Evolutionary conservation across 2,113 vertebrate genomes (phyloP), one percentile per base, ranked within the genome.

Genomic region (Perognathus longimembris): DNA sequence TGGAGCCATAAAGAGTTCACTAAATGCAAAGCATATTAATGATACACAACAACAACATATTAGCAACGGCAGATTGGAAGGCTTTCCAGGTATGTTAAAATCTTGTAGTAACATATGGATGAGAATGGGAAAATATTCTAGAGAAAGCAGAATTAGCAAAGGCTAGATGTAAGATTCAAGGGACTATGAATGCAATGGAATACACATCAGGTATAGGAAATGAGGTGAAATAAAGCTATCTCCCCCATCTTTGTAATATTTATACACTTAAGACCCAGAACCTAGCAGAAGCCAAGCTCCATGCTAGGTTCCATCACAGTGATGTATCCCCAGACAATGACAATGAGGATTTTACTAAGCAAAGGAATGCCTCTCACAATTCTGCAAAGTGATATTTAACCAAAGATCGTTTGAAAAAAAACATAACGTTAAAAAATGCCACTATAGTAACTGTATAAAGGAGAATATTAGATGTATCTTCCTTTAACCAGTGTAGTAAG

Each of bases 131-230:
- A 92, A 85, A 40, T 14, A 59, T 34, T 21, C 15, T 40, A 69
- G 45, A 75, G 28, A 32, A 88, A 94, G 80, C 30, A 75, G 32
- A 87, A 82, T 69, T 54, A 63, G 21, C 36, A 82, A 78, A 78
- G 11, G 6, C 50, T 54, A 7, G 36, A 24, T 70, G 30, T 24
- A 59, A 26, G 30, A 36, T 22, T 30, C 38, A 74, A 50, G 0
- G 17, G 40, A 5, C 20, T 26, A 42, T 8, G 45, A 59, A 34
- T 45, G 54, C 34, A 11, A 26, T 57, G 71, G 79, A 82, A 50
- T 3, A 38, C 38, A 54, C 14, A 38, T 70, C 61, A 40, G 20
- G 34, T 10, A 8, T 6, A 67, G 59, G 24, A 70, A 83, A 42
- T 71, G 8, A 70, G 21, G 34, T 57, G 10, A 92, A 14, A 32